Base-by-base conservation (phyloP, 2,113 vertebrate species). In the Oryzias curvinotus region DNA sequence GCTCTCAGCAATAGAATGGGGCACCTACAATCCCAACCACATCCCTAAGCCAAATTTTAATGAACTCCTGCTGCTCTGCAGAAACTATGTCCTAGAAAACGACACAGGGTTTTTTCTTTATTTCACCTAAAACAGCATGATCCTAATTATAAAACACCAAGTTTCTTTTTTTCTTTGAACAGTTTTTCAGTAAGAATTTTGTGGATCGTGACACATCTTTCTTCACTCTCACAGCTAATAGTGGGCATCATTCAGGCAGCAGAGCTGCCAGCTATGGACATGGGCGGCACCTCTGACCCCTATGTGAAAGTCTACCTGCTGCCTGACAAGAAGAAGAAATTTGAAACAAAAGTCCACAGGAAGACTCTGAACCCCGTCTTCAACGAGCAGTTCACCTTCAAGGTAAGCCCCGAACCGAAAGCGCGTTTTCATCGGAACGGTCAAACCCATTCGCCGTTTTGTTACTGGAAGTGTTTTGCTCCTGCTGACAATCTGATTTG, bases 281-380 rank as follows among this genome's bases (percentile, higher is more conserved):
- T 96, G 82, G 95, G 95, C 0, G 95, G 95, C 18, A 96, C 95
- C 1, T 96, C 95, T 0, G 95, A 96, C 81, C 95, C 95, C 0
- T 96, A 96, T 0, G 95, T 96, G 26, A 94, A 94, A 68, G 94
- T 96, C 67, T 96, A 93, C 89, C 90, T 96, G 77, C 91, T 96
- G 54, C 95, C 95, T 0, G 95, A 96, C 90, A 96, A 96, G 87
- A 94, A 95, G 90, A 94, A 95, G 85, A 94, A 95, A 78, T 91
- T 93, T 21, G 95, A 96, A 88, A 96, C 95, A 67, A 96, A 95
- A 82, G 95, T 96, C 73, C 95, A 96, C 85, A 91, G 94, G 87
- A 96, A 96, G 88, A 96, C 95, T 1, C 93, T 96, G 50, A 96
- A 95, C 76, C 95, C 95, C 1, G 90, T 89, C 52, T 96, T 96